Evolutionary conservation across 2,888 invertebrate species (phyloP), one percentile per base, ranked within the genome.

Genomic region (Leptinotarsa juncta): DNA sequence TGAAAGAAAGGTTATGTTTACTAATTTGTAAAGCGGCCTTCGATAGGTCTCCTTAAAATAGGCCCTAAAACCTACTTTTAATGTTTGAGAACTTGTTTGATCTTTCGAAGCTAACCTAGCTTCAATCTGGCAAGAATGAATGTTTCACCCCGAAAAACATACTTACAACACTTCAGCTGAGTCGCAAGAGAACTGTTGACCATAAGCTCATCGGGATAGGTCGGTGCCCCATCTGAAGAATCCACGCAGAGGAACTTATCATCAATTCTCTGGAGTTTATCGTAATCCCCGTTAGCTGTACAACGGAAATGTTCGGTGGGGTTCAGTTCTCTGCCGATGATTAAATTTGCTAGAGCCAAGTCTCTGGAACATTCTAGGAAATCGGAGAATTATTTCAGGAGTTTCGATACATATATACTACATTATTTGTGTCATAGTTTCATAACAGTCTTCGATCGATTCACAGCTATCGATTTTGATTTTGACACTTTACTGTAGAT

Each of bases 261-360:
- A 3, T 87, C 88, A 3, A 92, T 86, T 81, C 94, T 94, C 81
- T 94, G 94, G 12, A 94, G 84, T 0, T 90, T 89, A 85, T 93
- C 92, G 86, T 91, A 94, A 81, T 91, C 91, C 0, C 94, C 94
- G 80, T 93, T 91, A 0, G 90, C 84, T 0, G 91, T 88, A 83
- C 94, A 95, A 4, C 93, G 89, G 3, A 92, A 90, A 2, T 83
- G 80, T 78, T 87, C 83, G 23, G 80, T 76, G 10, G 83, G 85
- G 1, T 85, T 84, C 2, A 90, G 84, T 7, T 88, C 86, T 1
- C 84, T 81, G 0, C 87, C 83, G 53, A 92, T 86, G 15, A 87
- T 81, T 3, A 87, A 85, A 32, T 83, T 82, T 1, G 91, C 90
- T 74, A 89, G 89, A 72, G 90, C 86, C 69, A 90, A 88, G 76